Evolutionary conservation across 2,113 vertebrate genomes (phyloP).

Genomic region (Gallinago jamesoni): DNA sequence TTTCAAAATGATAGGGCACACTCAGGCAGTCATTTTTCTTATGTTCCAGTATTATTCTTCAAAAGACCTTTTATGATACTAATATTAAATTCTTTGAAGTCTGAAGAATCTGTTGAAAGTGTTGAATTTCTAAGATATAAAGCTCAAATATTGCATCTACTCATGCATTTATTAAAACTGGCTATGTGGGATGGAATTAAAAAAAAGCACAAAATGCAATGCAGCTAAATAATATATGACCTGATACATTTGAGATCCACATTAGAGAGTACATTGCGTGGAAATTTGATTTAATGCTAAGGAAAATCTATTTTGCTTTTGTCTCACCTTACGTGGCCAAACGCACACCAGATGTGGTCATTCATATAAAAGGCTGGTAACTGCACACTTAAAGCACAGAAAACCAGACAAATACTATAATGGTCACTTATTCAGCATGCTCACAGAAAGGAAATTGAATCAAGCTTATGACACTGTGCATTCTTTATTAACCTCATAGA

Average conservation of each 20-base stretch:
- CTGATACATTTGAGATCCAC: slow-evolving; percentile 71
- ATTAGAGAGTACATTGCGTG: slow-evolving; percentile 71
- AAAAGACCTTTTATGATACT: slow-evolving; percentile 80
- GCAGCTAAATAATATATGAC: slow-evolving; percentile 78
- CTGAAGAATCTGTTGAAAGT: slow-evolving; percentile 77
- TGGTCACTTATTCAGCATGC: slow-evolving; percentile 66
- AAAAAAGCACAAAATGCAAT: slow-evolving; percentile 67
- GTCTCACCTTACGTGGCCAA: slow-evolving; percentile 77
- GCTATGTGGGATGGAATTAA: slow-evolving; percentile 58
- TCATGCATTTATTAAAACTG: slow-evolving; percentile 80
- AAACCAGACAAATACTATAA: slow-evolving; percentile 69
- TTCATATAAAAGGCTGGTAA: slow-evolving; percentile 68
- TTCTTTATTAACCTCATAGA: slow-evolving; percentile 74
- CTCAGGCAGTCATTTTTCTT: slow-evolving; percentile 80
- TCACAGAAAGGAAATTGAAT: slow-evolving; percentile 78
- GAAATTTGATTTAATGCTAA: slow-evolving; percentile 77
- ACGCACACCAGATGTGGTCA: slow-evolving; percentile 75
- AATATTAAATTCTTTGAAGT: slow-evolving; percentile 82
- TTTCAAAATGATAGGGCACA: slow-evolving; percentile 75
- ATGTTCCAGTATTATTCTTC: slow-evolving; percentile 78
- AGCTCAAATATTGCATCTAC: slow-evolving; percentile 71
- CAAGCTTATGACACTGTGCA: slow-evolving; percentile 68
- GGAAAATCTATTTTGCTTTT: slow-evolving; percentile 79
- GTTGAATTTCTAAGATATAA: slow-evolving; percentile 75
- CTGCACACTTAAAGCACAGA: slow-evolving; percentile 38